Conservation (phyloP, 2,888 invertebrate genomes). For the Drosophila kambysellisi region DNA sequence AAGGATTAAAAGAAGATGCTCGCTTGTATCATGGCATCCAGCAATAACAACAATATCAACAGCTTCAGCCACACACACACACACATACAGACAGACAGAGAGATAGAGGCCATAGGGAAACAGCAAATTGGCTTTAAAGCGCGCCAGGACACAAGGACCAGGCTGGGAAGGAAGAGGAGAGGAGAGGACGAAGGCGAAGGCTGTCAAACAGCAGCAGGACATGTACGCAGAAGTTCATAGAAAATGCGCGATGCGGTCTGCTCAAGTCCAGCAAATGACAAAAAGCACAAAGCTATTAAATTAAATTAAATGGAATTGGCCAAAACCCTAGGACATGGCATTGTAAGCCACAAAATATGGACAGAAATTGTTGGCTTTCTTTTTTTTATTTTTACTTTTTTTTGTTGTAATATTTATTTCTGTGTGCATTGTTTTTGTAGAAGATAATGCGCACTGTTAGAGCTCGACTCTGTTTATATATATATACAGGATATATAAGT, state of each 20-base stretch:
- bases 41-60: conserved; percentile 65
- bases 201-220: conserved; percentile 45
- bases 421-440: background rate
- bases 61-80: conserved; percentile 31
- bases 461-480: background rate
- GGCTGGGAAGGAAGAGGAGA: background rate
- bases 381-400: conserved; percentile 4
- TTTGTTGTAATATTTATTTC: conserved; percentile 27
- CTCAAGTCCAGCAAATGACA: conserved; percentile 64
- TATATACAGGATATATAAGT: background rate
- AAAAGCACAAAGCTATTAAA: conserved; percentile 81
- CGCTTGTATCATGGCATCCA: conserved; percentile 41
- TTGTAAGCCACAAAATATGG: conserved; percentile 63
- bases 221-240: conserved; percentile 48
- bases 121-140: conserved; percentile 74
- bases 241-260: conserved; percentile 60
- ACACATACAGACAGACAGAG: no score
- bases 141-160: conserved; percentile 32
- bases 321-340: conserved; percentile 62
- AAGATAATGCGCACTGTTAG: conserved; percentile 7
- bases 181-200: conserved; percentile 14
- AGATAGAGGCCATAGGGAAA: conserved; percentile 26
- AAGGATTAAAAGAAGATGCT: conserved; percentile 73
- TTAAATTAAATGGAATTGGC: conserved; percentile 82
- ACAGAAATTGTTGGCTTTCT: conserved; percentile 48